phyloP scores from a whole-genome alignment of 2,113 vertebrate genomes.

The Nesoenas mayeri region DNA sequence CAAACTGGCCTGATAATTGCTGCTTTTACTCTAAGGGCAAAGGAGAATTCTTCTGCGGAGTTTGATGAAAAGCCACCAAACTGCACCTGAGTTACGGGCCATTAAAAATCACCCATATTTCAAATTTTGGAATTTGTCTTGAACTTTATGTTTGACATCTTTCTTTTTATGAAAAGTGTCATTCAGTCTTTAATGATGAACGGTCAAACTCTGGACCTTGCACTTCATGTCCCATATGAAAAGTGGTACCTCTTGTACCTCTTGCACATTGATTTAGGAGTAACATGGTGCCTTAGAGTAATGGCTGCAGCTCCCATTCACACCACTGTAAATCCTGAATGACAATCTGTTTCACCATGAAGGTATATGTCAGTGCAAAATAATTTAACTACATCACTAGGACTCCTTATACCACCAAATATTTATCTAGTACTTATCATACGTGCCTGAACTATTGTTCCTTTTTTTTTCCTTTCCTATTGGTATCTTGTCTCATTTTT shows the following conservation, averaged over 20 bases:
- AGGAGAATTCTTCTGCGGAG: not conserved
- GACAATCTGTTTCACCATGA: not conserved
- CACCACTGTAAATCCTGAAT: not conserved
- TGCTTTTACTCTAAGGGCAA: not conserved
- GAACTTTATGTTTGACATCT: not conserved
- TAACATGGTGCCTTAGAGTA: not conserved
- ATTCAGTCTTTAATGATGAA: not conserved
- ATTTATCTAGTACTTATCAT: not conserved
- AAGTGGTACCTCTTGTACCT: not conserved
- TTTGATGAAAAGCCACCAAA: conserved; percentile 32
- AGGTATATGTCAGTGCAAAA: not conserved
- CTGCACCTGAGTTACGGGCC: not conserved
- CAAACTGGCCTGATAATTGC: not conserved
- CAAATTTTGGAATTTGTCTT: conserved; percentile 45
- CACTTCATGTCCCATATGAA: not conserved
- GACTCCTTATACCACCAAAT: not conserved
- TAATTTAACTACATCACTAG: not conserved
- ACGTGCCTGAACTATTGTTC: not conserved
- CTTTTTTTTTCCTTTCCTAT: not conserved
- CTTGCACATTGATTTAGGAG: not conserved
- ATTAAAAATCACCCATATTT: conserved; percentile 28
- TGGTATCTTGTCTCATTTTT: conserved; percentile 2
- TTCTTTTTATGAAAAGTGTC: conserved; percentile 40
- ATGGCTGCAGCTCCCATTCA: not conserved
- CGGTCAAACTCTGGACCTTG: not conserved